Conservation (phyloP, 2,797 vertebrate species). For the Emys orbicularis region DNA sequence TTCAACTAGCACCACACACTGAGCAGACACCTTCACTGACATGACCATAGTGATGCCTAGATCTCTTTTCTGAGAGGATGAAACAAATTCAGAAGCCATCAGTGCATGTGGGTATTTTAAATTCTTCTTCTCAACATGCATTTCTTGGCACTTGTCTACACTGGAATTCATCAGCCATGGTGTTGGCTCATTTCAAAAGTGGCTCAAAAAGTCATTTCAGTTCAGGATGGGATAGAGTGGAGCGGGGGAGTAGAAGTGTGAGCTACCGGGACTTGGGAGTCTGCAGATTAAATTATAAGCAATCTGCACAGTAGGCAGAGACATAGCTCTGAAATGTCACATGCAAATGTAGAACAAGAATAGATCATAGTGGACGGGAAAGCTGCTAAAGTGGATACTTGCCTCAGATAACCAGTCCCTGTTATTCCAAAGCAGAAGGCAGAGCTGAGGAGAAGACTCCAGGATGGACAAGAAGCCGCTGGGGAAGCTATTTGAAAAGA, state of each 20-base stretch:
- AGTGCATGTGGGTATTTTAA: not conserved
- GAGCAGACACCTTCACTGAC: not conserved
- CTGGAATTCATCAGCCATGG: not conserved
- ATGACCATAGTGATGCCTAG: not conserved
- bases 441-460: too few species aligned
- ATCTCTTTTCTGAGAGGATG: not conserved
- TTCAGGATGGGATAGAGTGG: not conserved
- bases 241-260: not conserved
- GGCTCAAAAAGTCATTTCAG: not conserved
- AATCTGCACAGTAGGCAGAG: too few species aligned
- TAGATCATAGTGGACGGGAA: too few species aligned
- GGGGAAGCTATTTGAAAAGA: too few species aligned
- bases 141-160: not conserved
- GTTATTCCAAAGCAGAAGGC: too few species aligned
- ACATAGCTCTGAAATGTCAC: too few species aligned
- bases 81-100: not conserved
- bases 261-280: not conserved
- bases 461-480: too few species aligned
- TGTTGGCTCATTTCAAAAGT: not conserved
- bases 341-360: too few species aligned
- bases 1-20: not conserved
- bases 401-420: too few species aligned
- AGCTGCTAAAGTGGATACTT: too few species aligned
- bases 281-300: too few species aligned
- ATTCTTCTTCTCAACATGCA: not conserved